Base-by-base conservation (phyloP, 2,888 invertebrate species). In the Loripinus fragilis region DNA sequence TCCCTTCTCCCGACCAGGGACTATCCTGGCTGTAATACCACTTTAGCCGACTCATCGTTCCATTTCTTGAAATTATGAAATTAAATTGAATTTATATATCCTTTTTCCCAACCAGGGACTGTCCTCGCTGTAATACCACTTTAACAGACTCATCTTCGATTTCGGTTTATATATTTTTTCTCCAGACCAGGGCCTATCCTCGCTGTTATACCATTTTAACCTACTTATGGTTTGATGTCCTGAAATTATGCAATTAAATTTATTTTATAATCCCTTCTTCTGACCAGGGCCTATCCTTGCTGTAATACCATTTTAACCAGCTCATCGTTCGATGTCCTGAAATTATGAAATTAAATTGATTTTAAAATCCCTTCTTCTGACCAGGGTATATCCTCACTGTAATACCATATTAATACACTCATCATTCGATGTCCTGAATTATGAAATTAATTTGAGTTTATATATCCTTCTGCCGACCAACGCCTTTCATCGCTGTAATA, bases 281-380 rank as follows among this genome's bases (percentile, higher is more conserved):
- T 33, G 91, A 90, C 89, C 90, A 90, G 10, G 92, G 92, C 42
- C 86, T 65, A 69, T 89, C 74, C 70, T 92, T 90, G 55, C 77
- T 86, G 68, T 86, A 91, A 41, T 84, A 76, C 87, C 88, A 92
- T 28, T 83, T 72, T n/a, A 64, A 25, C 8, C n/a, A 3, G 5
- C 17, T 23, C 2, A 28, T 20, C 7, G 17, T 17, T 48, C n/a
- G 17, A n/a, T 48, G 20, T 38, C 38, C 38, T 38, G 38, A 8
- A 38, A 38, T 38, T 38, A n/a, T n/a, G n/a, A n/a, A n/a, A n/a
- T n/a, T n/a, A n/a, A n/a, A n/a, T n/a, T n/a, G n/a, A n/a, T n/a
- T n/a, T n/a, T n/a, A n/a, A n/a, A 73, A 87, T 86, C 23, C 88
- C 89, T 30, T 81, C 85, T 35, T 83, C 81, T 33, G 91, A 90